Percentiles rank a stretch among this genome's conserved stretches.
phyloP scores from a whole-genome alignment of 2,888 invertebrate genomes.

The Scaptomyza flava region DNA sequence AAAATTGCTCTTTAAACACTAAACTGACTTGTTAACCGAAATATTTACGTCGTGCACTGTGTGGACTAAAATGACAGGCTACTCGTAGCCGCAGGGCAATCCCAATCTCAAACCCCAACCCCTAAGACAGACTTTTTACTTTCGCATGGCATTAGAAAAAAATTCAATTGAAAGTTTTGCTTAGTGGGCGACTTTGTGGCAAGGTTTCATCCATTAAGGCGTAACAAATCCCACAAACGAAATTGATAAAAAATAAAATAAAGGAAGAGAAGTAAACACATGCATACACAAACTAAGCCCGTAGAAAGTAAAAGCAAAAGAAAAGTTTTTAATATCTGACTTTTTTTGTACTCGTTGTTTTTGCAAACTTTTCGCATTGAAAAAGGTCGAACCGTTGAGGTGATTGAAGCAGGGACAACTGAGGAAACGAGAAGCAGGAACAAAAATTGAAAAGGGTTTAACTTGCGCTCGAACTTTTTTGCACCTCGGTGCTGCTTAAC shows the following conservation, averaged over 20 bases:
- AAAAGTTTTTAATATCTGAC: conserved; percentile 77
- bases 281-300: conserved; percentile 30
- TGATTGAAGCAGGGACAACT: conserved; percentile 1
- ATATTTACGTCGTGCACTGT: conserved; percentile 65
- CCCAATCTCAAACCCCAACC: conserved; percentile 21
- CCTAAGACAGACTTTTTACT: conserved; percentile 63
- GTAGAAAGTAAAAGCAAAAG: conserved; percentile 71
- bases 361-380: conserved; percentile 51
- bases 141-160: conserved; percentile 17
- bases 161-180: conserved; percentile 82
- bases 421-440: neutral
- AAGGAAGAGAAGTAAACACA: conserved; percentile 25
- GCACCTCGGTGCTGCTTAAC: conserved; percentile 45
- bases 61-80: conserved; percentile 62
- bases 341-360: conserved; percentile 59
- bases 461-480: conserved; percentile 73
- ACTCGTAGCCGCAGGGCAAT: conserved; percentile 49
- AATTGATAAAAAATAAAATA: conserved; percentile 67
- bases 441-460: conserved; percentile 81
- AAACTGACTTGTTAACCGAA: conserved; percentile 81
- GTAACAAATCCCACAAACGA: conserved; percentile 81
- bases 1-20: conserved; percentile 68
- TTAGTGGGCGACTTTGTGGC: conserved; percentile 66
- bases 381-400: conserved; percentile 44
- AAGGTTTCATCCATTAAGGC: conserved; percentile 67